Percentiles rank a stretch among this genome's conserved stretches.
These are phyloP conservation scores for Mionectes olivaceus DNA, from an alignment of 2,797 vertebrate species.

Conservation along the genomic window DNA sequence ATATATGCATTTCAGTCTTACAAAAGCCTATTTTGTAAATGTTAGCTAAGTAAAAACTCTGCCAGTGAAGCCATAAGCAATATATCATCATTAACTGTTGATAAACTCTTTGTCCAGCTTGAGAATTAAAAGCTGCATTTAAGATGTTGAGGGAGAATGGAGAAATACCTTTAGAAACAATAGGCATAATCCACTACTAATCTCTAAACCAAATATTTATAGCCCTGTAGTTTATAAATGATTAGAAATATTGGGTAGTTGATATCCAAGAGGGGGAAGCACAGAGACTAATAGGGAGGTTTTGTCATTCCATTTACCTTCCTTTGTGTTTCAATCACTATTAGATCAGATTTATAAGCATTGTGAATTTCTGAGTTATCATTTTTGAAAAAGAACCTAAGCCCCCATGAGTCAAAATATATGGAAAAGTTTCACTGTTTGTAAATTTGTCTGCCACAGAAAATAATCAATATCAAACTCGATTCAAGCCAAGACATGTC, in stretches of 20 bases:
- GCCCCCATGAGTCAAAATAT: not conserved
- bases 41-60: slow-evolving; percentile 43
- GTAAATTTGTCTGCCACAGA: not conserved
- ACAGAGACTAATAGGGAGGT: not conserved
- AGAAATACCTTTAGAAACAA: slow-evolving; percentile 40
- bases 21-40: slow-evolving; percentile 27
- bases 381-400: not conserved
- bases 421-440: not conserved
- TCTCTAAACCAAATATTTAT: slow-evolving; percentile 59
- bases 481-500: not conserved
- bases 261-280: not conserved
- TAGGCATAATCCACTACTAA: slow-evolving; percentile 33
- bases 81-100: slow-evolving; percentile 18
- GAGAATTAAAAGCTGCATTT: slow-evolving; percentile 47
- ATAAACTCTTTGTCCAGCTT: slow-evolving; percentile 24
- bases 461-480: not conserved
- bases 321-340: slow-evolving; percentile 11
- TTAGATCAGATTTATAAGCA: slow-evolving; percentile 30
- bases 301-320: slow-evolving; percentile 15
- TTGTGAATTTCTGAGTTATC: not conserved
- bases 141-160: slow-evolving; percentile 10
- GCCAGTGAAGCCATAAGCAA: slow-evolving; percentile 44
- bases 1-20: not conserved
- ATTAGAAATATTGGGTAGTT: slow-evolving; percentile 6
- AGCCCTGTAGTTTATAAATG: slow-evolving; percentile 4